Evolutionary conservation across 1,140 invertebrate genomes (phyloP), one percentile per base, ranked within the genome.

Genomic region (Parapsyche elsis): DNA sequence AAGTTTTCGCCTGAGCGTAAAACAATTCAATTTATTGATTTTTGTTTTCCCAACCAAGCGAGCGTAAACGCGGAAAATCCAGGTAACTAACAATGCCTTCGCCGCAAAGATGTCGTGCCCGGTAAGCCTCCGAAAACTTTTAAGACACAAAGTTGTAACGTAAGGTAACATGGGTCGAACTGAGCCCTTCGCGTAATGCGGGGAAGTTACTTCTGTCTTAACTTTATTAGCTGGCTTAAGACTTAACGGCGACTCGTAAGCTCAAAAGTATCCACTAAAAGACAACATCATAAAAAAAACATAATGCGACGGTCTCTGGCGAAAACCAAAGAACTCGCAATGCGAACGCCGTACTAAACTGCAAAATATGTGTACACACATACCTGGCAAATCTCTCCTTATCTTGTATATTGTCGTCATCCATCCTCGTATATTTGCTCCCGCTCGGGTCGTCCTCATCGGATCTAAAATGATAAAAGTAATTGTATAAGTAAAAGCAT

Each of bases 361-460:
- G n/a, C n/a, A n/a, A 38, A 38, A 38, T 38, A 38, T 38, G 7
- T 38, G 7, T 38, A 38, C 30, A 38, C 16, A 86, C 81, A 88
- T 87, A 96, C 95, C 95, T 96, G 82, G 96, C 96, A 92, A 97
- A 98, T 85, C 96, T 92, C 87, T 98, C 97, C 89, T 98, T 98
- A 88, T 98, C 97, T 91, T 96, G 95, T 88, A 95, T 93, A 88
- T 93, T 95, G 84, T 97, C 95, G 88, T 97, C 96, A 87, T 98
- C 96, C 93, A 96, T 94, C 91, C 94, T 93, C 85, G 92, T 91
- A 87, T 94, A 95, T 91, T 95, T 95, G 85, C 90, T 92, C 81
- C 92, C 92, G 89, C 92, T 94, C 85, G 92, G 92, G 90, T 94
- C 93, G 90, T 95, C 94, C 90, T 95, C 94, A 92, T 95, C 94